Evolutionary conservation across 1,140 invertebrate species (phyloP), one percentile per base, ranked within the genome.

Genomic region (Cylas formicarius): DNA sequence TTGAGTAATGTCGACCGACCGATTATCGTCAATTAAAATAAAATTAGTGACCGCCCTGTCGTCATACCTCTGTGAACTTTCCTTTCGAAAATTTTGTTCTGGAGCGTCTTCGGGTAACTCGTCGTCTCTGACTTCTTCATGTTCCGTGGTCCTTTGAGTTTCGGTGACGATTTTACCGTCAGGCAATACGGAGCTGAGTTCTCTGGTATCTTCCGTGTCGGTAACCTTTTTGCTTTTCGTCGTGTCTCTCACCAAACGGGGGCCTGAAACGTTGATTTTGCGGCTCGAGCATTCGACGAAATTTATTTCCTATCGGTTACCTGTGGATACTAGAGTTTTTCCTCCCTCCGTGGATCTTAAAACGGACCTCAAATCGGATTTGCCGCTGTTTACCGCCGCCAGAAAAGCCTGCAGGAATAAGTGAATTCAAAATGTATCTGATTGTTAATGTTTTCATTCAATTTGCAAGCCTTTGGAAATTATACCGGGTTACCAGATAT

Each of bases 101-200:
- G 53, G 58, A 11, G 46, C 72, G 62, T 74, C 72, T 51, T 83
- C 78, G 1, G 80, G 75, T 33, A 82, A 62, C 48, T 86, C 82
- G 58, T 84, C 75, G 74, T 88, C 79, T 56, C 81, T 76, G 53
- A 89, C 71, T 71, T 84, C 77, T 62, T 90, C 86, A 73, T 89
- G 86, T 65, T 91, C 86, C 46, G 79, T 81, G 22, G 81, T 86
- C 28, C 76, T 76, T 48, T 78, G 75, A 18, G 76, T 86, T 70
- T 92, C 87, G 1, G 87, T 92, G 44, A 90, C 77, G 38, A 92
- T 75, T 48, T 83, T 80, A 9, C 90, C 90, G 67, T 89, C 84
- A 18, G 78, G 72, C 34, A 53, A 63, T 48, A 63, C 67, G 55
- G 47, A 67, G 57, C 61, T 76, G 63, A 53, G 65, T 48, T 63